Evolutionary conservation across 1,140 invertebrate species (phyloP).

Genomic region (Cyphomyrmex costatus): DNA sequence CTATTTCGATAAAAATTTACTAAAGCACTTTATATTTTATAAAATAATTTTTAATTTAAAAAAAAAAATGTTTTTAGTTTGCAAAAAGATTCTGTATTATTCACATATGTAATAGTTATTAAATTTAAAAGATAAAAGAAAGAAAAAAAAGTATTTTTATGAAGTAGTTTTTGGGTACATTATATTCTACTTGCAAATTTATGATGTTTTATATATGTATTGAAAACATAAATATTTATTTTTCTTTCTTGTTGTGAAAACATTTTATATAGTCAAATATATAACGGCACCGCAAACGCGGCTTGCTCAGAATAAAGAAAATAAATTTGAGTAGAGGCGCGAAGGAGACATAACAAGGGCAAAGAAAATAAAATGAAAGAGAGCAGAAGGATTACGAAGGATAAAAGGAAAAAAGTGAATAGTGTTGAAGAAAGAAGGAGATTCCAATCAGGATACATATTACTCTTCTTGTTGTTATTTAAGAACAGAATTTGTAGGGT

Average conservation of each 20-base stretch:
- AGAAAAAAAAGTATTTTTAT: background rate
- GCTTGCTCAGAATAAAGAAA: slow-evolving; percentile 36
- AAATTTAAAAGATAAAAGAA: slow-evolving; percentile 18
- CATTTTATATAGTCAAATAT: slow-evolving; percentile 29
- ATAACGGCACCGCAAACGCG: slow-evolving; percentile 22
- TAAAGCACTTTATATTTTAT: background rate
- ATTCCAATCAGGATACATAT: slow-evolving; percentile 71
- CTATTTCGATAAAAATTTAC: slow-evolving; percentile 56
- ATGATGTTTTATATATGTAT: background rate
- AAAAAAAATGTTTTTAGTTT: too few relatives aligned
- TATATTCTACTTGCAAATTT: slow-evolving; percentile 14
- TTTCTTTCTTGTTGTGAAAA: background rate
- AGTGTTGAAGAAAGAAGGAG: slow-evolving; percentile 53
- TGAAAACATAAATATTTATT: background rate
- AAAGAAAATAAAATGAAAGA: background rate
- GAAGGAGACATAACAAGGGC: slow-evolving; percentile 29
- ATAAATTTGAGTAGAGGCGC: slow-evolving; percentile 58
- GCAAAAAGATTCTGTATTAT: too few relatives aligned
- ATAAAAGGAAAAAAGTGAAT: slow-evolving; percentile 1
- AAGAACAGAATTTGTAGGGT: slow-evolving; percentile 29
- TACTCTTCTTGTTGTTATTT: slow-evolving; percentile 62
- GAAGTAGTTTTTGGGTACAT: background rate
- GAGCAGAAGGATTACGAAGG: background rate
- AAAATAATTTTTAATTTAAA: too few relatives aligned
- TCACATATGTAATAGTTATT: background rate